Percentiles rank a stretch among this genome's conserved stretches.
These are phyloP conservation scores for Helobdella robusta DNA, from an alignment of 2,888 invertebrate genomes.

Conservation along the genomic window DNA sequence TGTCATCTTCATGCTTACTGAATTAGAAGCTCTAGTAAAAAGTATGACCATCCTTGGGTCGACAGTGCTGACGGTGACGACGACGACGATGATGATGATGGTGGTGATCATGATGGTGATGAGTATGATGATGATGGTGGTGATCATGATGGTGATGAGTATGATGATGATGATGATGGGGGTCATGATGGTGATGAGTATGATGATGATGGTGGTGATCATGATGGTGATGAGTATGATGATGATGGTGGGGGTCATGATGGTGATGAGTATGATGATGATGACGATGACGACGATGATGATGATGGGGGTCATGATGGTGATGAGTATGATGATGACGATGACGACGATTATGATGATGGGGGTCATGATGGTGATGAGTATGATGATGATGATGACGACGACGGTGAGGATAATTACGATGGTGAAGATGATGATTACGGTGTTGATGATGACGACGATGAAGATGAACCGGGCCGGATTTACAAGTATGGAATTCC, in stretches of 20 bases:
- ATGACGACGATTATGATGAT: slow-evolving; percentile 63
- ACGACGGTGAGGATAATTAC: slow-evolving; percentile 12
- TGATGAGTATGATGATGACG: slow-evolving; percentile 74
- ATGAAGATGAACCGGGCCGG: slow-evolving; percentile 14
- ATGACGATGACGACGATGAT: slow-evolving; percentile 94
- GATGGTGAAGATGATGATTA: slow-evolving; percentile 12
- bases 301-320: slow-evolving; percentile 83
- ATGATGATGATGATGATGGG: slow-evolving; percentile 10
- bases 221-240: slow-evolving; percentile 58
- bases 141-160: background rate
- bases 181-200: slow-evolving; percentile 7
- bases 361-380: slow-evolving; percentile 14
- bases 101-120: slow-evolving; percentile 5
- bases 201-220: slow-evolving; percentile 16
- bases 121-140: slow-evolving; percentile 11
- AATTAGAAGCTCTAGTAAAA: too few species aligned
- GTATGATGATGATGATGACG: slow-evolving; percentile 17
- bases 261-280: slow-evolving; percentile 87
- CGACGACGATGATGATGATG: slow-evolving; percentile 14
- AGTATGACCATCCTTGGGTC: too few species aligned
- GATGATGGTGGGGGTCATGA: slow-evolving; percentile 94
- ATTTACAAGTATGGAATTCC: too few species aligned
- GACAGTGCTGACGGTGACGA: slow-evolving; percentile 9
- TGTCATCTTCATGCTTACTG: too few species aligned
- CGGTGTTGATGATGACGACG: slow-evolving; percentile 9